Conservation (phyloP, 2,797 vertebrate species). For the Acrocephalus scirpaceus region DNA sequence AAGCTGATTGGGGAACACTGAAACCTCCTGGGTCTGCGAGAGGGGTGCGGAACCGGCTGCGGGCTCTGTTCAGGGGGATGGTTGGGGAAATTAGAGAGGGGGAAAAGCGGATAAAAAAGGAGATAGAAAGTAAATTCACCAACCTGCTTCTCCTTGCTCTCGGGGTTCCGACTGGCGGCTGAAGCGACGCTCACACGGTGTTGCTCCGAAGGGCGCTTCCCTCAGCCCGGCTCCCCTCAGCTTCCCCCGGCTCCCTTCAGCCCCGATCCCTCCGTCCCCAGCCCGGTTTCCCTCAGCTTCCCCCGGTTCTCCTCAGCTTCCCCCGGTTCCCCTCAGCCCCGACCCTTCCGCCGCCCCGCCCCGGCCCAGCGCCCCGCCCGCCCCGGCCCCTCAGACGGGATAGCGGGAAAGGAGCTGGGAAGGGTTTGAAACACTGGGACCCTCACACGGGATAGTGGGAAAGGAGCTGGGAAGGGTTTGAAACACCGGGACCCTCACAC, state of each 20-base stretch:
- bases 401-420: background rate
- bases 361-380: background rate
- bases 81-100: background rate
- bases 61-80: background rate
- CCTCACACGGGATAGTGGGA: background rate
- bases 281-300: background rate
- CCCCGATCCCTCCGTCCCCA: background rate
- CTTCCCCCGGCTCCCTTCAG: too few relatives aligned
- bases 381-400: background rate
- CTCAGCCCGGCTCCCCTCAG: background rate
- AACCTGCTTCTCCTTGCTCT: background rate
- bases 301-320: too few relatives aligned
- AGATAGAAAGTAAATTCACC: background rate
- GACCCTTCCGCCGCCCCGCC: background rate
- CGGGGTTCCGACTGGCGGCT: background rate
- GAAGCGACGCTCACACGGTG: background rate
- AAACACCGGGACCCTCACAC: background rate
- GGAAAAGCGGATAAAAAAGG: rapidly evolving
- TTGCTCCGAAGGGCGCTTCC: background rate
- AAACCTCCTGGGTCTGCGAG: background rate
- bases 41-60: background rate
- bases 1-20: rapidly evolving
- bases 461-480: background rate
- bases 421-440: background rate
- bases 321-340: background rate